A percentile compares a stretch with the other conserved stretches of the same genome.
Evolutionary conservation across 2,113 vertebrate species (phyloP).

Genomic region (Amphilophus citrinellus): DNA sequence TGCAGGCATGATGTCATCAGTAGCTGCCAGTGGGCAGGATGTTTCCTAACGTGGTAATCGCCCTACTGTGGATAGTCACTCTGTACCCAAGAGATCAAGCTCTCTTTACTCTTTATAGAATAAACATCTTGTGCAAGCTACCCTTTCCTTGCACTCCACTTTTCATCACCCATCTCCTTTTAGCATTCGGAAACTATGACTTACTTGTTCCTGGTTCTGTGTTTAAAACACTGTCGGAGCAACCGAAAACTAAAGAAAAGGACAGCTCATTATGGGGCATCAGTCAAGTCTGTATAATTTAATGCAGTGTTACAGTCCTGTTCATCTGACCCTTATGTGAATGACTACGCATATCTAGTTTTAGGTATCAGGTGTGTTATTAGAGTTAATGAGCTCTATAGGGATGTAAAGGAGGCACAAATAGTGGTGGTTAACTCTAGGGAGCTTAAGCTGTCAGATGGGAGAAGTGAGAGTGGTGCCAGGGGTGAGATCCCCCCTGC

Average conservation of each 20-base stretch:
- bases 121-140: conserved; percentile 74
- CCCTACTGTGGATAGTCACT: conserved; percentile 72
- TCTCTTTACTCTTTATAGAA: conserved; percentile 66
- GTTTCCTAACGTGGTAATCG: conserved; percentile 77
- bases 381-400: conserved; percentile 50
- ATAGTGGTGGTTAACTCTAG: conserved; percentile 45
- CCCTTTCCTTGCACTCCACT: conserved; percentile 42
- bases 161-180: conserved; percentile 44
- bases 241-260: conserved; percentile 35
- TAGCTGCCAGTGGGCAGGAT: conserved; percentile 73
- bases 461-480: conserved; percentile 57
- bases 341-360: conserved; percentile 10
- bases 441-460: conserved; percentile 20
- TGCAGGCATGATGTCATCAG: conserved; percentile 77
- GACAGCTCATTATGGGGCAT: conserved; percentile 20
- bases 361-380: conserved; percentile 36
- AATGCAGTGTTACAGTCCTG: not conserved
- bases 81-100: conserved; percentile 66
- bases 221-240: conserved; percentile 47
- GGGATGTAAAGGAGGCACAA: conserved; percentile 39
- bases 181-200: conserved; percentile 73
- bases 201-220: conserved; percentile 45
- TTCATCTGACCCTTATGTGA: not conserved
- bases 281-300: conserved; percentile 8
- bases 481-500: conserved; percentile 52